Conservation (phyloP, 2,888 invertebrate genomes). For the Parapristionchus giblindavisi region DNA sequence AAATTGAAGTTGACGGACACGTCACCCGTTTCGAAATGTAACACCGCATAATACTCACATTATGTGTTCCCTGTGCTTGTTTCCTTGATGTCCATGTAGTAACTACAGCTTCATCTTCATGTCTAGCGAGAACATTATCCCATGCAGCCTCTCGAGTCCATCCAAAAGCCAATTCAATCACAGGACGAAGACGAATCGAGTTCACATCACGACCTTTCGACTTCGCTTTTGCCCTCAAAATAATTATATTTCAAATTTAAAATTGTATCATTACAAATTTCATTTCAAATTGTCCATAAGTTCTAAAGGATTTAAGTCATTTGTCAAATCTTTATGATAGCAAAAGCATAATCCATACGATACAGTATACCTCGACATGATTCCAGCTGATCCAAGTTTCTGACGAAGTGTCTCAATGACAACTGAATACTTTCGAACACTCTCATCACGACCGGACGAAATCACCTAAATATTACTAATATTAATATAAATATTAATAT, state of each 20-base stretch:
- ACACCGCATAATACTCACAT: conserved; percentile 4
- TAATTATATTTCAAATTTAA: too few relatives aligned
- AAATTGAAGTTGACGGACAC: neutral
- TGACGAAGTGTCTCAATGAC: conserved; percentile 52
- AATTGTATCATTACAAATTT: conserved; percentile 28
- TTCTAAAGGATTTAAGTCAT: neutral
- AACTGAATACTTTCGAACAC: conserved; percentile 59
- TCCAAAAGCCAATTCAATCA: conserved; percentile 59
- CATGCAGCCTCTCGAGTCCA: conserved; percentile 63
- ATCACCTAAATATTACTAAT: conserved; percentile 69
- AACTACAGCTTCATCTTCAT: conserved; percentile 50
- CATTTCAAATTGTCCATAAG: neutral
- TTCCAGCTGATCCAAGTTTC: conserved; percentile 60
- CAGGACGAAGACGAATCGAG: conserved; percentile 49
- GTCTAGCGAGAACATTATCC: conserved; percentile 64
- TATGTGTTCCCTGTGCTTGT: conserved; percentile 51
- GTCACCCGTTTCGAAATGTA: neutral
- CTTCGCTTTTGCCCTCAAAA: conserved; percentile 43
- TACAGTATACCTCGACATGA: conserved; percentile 46
- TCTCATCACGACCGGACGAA: conserved; percentile 61
- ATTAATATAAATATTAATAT: neutral
- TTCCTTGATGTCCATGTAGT: conserved; percentile 67
- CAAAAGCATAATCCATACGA: neutral
- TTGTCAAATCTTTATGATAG: neutral
- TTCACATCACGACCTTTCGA: conserved; percentile 41